Evolutionary conservation across 2,113 vertebrate species (phyloP).

Genomic region (Furnarius figulus): DNA sequence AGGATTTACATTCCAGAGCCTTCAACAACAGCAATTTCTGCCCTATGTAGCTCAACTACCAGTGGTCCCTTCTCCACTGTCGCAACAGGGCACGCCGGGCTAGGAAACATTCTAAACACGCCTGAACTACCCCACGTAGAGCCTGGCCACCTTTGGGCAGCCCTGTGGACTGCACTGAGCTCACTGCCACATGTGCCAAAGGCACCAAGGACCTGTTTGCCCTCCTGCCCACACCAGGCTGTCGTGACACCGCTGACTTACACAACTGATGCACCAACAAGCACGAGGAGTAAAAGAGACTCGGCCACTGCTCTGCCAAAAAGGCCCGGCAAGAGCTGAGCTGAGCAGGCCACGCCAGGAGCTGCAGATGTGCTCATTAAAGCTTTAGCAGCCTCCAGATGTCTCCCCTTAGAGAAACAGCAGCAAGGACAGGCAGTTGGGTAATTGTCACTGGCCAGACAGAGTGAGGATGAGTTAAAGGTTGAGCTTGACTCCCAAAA

Average conservation of each 20-base stretch:
- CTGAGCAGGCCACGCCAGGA: neutral
- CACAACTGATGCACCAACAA: neutral
- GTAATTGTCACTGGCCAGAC: neutral
- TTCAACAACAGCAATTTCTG: neutral
- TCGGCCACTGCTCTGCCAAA: neutral
- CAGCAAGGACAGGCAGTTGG: fast-evolving
- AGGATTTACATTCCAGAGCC: neutral
- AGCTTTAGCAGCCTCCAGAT: neutral
- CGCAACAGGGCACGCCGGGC: neutral
- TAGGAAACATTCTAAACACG: neutral
- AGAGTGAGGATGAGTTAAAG: neutral
- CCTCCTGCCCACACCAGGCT: neutral
- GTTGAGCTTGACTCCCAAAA: neutral
- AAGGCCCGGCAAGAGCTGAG: neutral
- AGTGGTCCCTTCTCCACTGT: neutral
- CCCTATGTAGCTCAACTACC: neutral
- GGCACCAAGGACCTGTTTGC: neutral
- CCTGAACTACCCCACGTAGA: neutral
- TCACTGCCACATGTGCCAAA: neutral
- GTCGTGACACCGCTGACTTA: neutral
- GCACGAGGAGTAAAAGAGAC: neutral
- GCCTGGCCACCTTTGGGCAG: neutral
- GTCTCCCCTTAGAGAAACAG: neutral
- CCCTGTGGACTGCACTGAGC: neutral
- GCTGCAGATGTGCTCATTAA: neutral